Evolutionary conservation across 92 coral and sea anemone species (phyloP), one percentile per base, ranked within the genome.

Genomic region (Actinernus sp.): DNA sequence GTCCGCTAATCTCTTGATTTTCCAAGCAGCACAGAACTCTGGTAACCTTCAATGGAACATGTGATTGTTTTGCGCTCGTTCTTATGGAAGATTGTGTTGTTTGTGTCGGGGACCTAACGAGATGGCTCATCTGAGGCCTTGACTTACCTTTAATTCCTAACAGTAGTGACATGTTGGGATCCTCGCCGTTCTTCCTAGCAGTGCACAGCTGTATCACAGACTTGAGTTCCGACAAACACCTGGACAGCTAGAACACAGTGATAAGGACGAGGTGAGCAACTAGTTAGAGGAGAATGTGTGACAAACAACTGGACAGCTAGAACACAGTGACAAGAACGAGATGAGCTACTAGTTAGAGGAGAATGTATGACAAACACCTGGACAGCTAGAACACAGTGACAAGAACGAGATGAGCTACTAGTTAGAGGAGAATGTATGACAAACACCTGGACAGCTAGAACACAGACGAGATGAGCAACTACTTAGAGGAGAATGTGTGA

Each of bases 111-210:
- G 3, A 49, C 12, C 3, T 2, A 23, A 13, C 22, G 3, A 49
- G 3, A 14, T 31, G 28, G 12, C 26, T 11, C 29, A 18, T 55
- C 19, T 2, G 14, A 22, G 25, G 17, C 4, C 26, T 43, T 33
- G 24, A 50, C 76, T 57, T 52, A 85, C 91, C 71, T 85, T 76
- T 71, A 13, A 71, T 37, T 0, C 97, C 97, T 5, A 90, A 83
- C 29, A 90, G 41, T 28, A 85, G 49, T 1, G 97, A 85, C 92
- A 90, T 90, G 60, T 86, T 83, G 9, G 97, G 97, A 23, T 90
- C 97, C 49, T 86, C 85, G 66, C 97, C 97, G 48, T 72, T 73
- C 40, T 72, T 90, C 46, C 97, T 75, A 31, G 89, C 92, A 19
- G 78, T 60, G 52, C 92, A 90, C 47, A 90, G 67, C 80, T 90